Evolutionary conservation across 1,140 invertebrate species (phyloP).

Genomic region (Temnothorax curvispinosus): DNA sequence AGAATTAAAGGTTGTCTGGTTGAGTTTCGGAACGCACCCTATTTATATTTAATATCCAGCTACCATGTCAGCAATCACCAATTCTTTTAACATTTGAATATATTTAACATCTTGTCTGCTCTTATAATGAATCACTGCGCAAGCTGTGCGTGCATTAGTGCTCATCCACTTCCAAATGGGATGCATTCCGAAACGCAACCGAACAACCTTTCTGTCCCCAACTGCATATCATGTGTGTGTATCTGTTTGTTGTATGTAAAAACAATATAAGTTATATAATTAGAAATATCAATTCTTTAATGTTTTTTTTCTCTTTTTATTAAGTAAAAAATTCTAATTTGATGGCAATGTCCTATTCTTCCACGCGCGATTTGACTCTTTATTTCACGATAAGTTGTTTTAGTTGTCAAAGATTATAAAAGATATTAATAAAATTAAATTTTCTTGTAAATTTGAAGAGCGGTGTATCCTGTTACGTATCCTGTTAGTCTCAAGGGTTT

Average conservation of each 20-base stretch:
- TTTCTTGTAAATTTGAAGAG: constrained; percentile 16
- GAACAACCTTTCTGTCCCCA: no score
- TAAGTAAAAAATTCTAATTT: not conserved
- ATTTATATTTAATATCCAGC: no score
- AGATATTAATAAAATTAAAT: constrained; percentile 29
- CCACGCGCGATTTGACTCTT: not conserved
- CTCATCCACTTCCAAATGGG: no score
- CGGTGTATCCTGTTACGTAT: not conserved
- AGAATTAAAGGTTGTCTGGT: no score
- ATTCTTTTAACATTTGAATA: no score
- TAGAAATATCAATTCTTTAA: not conserved
- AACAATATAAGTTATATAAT: not conserved
- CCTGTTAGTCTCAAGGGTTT: not conserved
- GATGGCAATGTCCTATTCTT: not conserved
- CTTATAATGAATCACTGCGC: no score
- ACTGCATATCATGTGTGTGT: not conserved
- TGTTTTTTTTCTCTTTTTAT: not conserved
- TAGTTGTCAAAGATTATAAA: constrained; percentile 15
- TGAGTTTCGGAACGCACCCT: no score
- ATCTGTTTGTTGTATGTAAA: not conserved
- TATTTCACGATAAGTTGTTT: not conserved
- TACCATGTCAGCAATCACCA: no score
- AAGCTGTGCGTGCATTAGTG: no score
- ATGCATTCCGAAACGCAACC: no score
- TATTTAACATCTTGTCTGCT: no score